Evolutionary conservation across 1,140 invertebrate genomes (phyloP), one percentile per base, ranked within the genome.

Genomic region (Heliconius nattereri): DNA sequence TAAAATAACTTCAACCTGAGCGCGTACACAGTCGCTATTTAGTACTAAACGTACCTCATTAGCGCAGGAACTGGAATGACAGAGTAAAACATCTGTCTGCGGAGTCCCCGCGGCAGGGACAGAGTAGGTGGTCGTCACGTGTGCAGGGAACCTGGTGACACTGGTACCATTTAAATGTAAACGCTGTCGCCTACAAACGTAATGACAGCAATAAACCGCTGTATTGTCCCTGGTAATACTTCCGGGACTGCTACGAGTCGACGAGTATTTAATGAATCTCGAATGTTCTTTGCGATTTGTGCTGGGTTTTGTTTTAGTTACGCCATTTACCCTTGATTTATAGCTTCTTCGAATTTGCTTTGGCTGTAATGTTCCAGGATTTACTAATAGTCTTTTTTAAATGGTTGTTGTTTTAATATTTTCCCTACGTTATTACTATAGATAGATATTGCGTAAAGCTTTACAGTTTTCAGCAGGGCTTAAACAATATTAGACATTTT

Each of bases 251-350:
- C 20, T 49, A 32, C 32, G 32, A 32, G 32, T 32, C 73, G 78
- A 80, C 78, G 78, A 80, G 49, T 76, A 75, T 80, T 80, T 80
- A 74, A 80, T 80, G 78, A 45, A 60, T 71, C 78, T 70, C 54
- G 20, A 73, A 76, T 76, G 74, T 52, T 75, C 49, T 71, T 80
- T 60, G 20, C 70, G 71, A 71, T 71, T 71, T 71, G 7, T 71
- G 19, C 35, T 37, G 35, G 7, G 71, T 37, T 71, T 71, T n/a
- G 35, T 32, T 71, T 71, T 37, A 71, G 71, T 71, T 71, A 35
- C 32, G 71, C 71, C 32, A 66, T 71, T 71, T 71, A 26, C 19
- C 71, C 35, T 37, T 71, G 29, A 66, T 66, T 26, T 29, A 66
- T 66, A 26, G 60, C 60, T 66, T 66, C 23, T 66, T 66, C 23